Evolutionary conservation across 1,140 invertebrate species (phyloP).

Genomic region (Nilaparvata lugens): DNA sequence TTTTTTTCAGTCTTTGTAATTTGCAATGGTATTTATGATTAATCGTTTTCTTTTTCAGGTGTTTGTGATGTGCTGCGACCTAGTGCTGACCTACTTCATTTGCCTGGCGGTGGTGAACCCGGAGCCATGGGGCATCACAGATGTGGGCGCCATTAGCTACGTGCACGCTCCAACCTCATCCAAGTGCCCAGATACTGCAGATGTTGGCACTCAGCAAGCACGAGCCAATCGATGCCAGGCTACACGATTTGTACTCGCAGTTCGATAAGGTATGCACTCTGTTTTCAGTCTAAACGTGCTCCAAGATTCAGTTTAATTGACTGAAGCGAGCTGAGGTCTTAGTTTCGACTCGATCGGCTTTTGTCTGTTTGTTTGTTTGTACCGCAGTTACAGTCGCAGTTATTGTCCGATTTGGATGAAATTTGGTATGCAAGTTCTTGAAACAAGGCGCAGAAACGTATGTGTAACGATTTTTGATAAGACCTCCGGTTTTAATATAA

Average conservation of each 20-base stretch:
- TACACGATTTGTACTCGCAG: conserved; percentile 60
- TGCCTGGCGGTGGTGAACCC: conserved; percentile 95
- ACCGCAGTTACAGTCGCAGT: too few relatives aligned
- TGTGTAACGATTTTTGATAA: too few relatives aligned
- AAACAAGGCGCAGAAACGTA: too few relatives aligned
- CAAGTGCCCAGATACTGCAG: conserved; percentile 84
- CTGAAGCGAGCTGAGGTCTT: neutral
- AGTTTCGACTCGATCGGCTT: too few relatives aligned
- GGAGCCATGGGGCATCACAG: conserved; percentile 90
- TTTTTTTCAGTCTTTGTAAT: too few relatives aligned
- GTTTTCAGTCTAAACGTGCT: neutral
- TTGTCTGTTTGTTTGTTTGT: too few relatives aligned
- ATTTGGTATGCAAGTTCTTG: too few relatives aligned
- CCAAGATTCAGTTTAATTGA: neutral
- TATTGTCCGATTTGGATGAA: too few relatives aligned
- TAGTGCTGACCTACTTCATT: conserved; percentile 90
- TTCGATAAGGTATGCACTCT: conserved; percentile 53
- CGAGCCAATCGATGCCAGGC: conserved; percentile 63
- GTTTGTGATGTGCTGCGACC: conserved; percentile 77
- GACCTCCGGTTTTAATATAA: too few relatives aligned
- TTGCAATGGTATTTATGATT: too few relatives aligned
- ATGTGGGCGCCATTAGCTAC: conserved; percentile 76
- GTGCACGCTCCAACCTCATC: conserved; percentile 89
- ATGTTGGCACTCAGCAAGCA: conserved; percentile 76
- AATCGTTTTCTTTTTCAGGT: conserved; percentile 57